Base-by-base conservation (phyloP, 2,888 invertebrate species). In the Eristalinus aeneus region DNA sequence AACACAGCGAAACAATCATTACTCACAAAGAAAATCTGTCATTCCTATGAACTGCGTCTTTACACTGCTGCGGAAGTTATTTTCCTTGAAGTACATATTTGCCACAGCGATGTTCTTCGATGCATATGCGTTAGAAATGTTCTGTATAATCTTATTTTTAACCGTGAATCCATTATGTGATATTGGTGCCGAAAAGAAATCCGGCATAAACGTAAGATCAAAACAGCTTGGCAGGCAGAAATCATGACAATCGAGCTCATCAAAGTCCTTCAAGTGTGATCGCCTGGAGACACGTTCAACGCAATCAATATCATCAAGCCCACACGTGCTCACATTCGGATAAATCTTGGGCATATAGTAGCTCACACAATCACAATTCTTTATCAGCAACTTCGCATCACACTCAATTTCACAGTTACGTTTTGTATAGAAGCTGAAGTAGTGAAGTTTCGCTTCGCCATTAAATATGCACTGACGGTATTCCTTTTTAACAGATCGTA, bases 21-120 rank as follows among this genome's bases (percentile, higher is more conserved):
- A 87, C 96, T 95, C 93, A 96, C 97, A 96, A 68, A 97, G 91
- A 92, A 97, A 96, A 92, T 97, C 96, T 0, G 96, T 95, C 67
- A 96, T 95, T 58, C 96, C 96, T 90, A 96, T 96, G 73, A 97
- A 94, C 91, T 96, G 96, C 64, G 95, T 96, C 92, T 96, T 96
- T 1, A 95, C 94, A 89, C 94, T 94, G 88, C 95, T 95, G 58
- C 95, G 94, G 89, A 96, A 97, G 27, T 95, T 94, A 64, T 95
- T 94, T 56, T 95, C 95, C 88, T 94, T 94, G 90, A 96, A 97
- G 91, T 94, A 97, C 89, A 96, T 94, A 90, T 96, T 96, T 10
- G 96, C 93, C 0, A 96, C 93, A 3, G 96, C 95, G 93, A 96
- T 94, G 90, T 96, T 96, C 89, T 94, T 87, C 32, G 89, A 89